phyloP scores from a whole-genome alignment of 2,797 vertebrate genomes.

The Natrix natrix region DNA sequence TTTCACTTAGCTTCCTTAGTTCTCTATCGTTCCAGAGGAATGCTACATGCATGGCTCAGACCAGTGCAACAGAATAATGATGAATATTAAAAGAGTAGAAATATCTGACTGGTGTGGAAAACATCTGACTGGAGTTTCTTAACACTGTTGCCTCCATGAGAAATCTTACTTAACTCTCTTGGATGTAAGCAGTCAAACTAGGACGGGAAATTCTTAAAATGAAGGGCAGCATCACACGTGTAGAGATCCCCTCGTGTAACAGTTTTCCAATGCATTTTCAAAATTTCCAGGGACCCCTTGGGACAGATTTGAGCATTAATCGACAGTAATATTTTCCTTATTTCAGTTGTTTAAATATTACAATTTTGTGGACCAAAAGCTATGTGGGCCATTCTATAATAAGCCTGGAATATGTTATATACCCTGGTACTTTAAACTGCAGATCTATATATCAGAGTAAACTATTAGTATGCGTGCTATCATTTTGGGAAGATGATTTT shows the following conservation, averaged over 20 bases:
- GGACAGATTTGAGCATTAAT: neutral
- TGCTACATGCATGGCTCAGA: neutral
- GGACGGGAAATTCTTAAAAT: neutral
- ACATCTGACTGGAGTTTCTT: neutral
- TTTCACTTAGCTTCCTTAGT: neutral
- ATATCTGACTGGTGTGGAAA: neutral
- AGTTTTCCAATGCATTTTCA: neutral
- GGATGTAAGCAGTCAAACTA: neutral
- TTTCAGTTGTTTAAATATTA: neutral
- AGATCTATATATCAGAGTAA: neutral
- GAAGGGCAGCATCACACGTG: neutral
- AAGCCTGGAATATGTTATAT: neutral
- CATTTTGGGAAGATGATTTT: neutral
- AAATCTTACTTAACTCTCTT: neutral
- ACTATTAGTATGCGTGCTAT: neutral
- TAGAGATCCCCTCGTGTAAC: neutral
- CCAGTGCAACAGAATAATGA: neutral
- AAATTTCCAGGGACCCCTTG: neutral
- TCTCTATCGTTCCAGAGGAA: neutral
- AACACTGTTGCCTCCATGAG: neutral
- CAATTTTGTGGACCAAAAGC: neutral
- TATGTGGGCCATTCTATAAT: neutral
- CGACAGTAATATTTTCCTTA: neutral
- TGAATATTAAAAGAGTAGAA: neutral
- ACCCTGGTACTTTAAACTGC: neutral